Base-by-base conservation (phyloP, 2,888 invertebrate species). In the Aradus depressus region DNA sequence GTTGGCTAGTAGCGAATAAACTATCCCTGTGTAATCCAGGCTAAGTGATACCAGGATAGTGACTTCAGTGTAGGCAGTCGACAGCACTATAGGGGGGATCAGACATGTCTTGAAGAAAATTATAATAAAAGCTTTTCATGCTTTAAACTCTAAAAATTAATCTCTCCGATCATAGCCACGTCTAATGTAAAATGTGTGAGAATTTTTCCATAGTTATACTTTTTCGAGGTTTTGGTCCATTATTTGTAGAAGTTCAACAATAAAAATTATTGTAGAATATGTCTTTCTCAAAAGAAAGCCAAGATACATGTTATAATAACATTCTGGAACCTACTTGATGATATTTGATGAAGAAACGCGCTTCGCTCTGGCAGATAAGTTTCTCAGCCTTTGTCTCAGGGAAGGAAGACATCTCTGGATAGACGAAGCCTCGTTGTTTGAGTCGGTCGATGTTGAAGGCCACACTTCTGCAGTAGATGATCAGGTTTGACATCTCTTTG, bases 331-430 rank as follows among this genome's bases (percentile, higher is more conserved):
- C 58, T 60, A 75, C 71, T 67, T 78, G 77, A 69, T 88, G 88
- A 65, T 89, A 90, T 61, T 80, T 80, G 6, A 84, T 64, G 65
- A 89, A 88, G 64, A 86, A 81, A 43, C 72, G 69, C 44, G 69
- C 75, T 62, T 88, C 87, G 62, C 83, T 81, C 62, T 82, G 83
- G 62, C 85, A 81, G 66, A 95, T 85, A 51, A 87, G 75, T 63
- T 90, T 87, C 62, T 96, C 93, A 0, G 90, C 92, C 70, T 95
- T 96, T 1, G 85, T 88, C 70, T 98, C 97, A 0, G 93, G 87
- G 67, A 97, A 95, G 21, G 96, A 96, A 42, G 93, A 95, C 96
- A 98, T 97, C 69, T 98, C 96, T 64, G 83, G 80, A 67, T 81
- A 88, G n/a, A 82, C 73, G 69, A 87, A 82, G 4, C 80, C 80